These are phyloP conservation scores for Pteropus rufus DNA, from an alignment of 2,797 vertebrate species.

Conservation along the genomic window DNA sequence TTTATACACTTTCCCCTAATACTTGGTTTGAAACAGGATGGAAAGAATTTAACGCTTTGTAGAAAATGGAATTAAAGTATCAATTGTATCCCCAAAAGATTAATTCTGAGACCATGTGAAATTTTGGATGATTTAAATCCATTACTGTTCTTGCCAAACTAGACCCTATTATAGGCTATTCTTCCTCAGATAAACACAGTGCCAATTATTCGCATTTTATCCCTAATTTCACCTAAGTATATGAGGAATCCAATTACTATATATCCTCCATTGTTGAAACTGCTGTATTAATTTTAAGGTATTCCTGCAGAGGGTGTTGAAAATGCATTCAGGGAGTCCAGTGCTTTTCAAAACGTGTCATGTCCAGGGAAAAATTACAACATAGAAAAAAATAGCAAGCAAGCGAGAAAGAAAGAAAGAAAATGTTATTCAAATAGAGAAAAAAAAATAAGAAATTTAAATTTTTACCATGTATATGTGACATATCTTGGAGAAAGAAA, in stretches of 20 bases:
- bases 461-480: neutral
- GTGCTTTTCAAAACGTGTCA: neutral
- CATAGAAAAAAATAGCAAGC: neutral
- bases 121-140: neutral
- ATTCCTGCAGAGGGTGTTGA: neutral
- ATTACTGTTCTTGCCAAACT: neutral
- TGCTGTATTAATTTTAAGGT: neutral
- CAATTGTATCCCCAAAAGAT: neutral
- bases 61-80: neutral
- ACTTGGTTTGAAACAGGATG: neutral
- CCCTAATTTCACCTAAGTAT: neutral
- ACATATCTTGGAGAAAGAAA: neutral
- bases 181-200: neutral
- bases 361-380: neutral
- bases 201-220: neutral
- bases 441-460: neutral
- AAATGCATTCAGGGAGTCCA: neutral
- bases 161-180: too few species aligned
- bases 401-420: neutral
- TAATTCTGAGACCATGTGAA: neutral
- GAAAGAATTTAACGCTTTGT: neutral
- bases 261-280: neutral
- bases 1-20: neutral
- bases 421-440: neutral
- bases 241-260: neutral